Evolutionary conservation across 2,113 vertebrate genomes (phyloP), one percentile per base, ranked within the genome.

Genomic region (Steatornis caripensis): DNA sequence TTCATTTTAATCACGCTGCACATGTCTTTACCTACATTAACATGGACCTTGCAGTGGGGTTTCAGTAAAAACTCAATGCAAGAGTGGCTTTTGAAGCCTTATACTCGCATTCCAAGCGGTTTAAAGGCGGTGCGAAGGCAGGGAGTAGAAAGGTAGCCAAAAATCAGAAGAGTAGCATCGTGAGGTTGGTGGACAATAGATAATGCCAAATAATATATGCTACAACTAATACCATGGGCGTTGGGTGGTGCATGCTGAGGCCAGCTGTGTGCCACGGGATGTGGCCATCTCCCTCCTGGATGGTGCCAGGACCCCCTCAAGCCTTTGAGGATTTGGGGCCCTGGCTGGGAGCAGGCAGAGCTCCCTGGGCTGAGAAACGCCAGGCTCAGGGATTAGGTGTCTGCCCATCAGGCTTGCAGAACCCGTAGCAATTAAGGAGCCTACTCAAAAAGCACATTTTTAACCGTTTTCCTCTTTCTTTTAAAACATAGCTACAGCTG

Each of bases 1-100:
- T 97, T 91, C 90, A 68, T 95, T 95, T 90, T 80, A 95, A 92
- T 84, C 64, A 62, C 77, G 26, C 18, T 53, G 26, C 32, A 37
- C 15, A 2, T 77, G 62, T 20, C 57, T 37, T 58, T 90, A 21
- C 46, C 13, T 37, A 14, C 9, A 5, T 34, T 79, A 34, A 7
- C 19, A 8, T 13, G 32, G 21, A 39, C 39, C 49, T 53, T 71
- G 39, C 46, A 4, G 32, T 37, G 19, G 39, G 39, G 26, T 48
- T 71, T 75, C 19, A 10, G 53, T 23, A 17, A 54, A 55, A 53
- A 20, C 15, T 17, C n/a, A 13, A 16, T 3, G 13, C 11, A 5
- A 34, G 20, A 61, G 55, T 69, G 26, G 41, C 32, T 48, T 74
- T 48, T 34, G 43, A 43, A n/a, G 22, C 54, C 81, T 62, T 29